Percentiles rank a stretch among this genome's conserved stretches.
phyloP scores from a whole-genome alignment of 2,113 vertebrate species.

The Toxostoma redivivum region DNA sequence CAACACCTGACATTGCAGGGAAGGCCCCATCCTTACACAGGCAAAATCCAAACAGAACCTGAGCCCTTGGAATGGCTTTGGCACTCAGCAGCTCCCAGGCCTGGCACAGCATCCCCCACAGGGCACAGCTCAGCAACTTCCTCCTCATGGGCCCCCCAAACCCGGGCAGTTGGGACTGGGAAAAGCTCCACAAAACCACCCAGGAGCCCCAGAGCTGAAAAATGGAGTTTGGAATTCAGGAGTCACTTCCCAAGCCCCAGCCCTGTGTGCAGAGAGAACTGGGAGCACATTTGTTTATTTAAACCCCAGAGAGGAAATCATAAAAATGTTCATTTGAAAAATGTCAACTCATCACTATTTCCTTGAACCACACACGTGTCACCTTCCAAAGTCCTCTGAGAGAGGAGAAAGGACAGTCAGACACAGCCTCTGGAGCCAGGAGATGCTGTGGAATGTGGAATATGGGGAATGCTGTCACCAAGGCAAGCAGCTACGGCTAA shows the following conservation, averaged over 20 bases:
- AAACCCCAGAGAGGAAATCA: slow-evolving; percentile 1
- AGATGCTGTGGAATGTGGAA: neutral
- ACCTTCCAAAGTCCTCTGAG: neutral
- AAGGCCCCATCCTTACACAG: neutral
- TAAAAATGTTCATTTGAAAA: neutral
- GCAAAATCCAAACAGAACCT: neutral
- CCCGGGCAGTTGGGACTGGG: neutral
- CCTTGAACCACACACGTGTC: neutral
- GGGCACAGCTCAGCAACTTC: neutral
- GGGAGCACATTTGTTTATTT: neutral
- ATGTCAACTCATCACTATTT: neutral
- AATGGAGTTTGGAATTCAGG: neutral
- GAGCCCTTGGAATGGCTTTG: neutral
- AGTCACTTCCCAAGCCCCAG: neutral
- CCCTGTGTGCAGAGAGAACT: neutral
- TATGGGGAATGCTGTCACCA: neutral
- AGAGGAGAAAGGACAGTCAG: neutral
- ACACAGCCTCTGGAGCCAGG: neutral
- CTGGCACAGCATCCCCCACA: neutral
- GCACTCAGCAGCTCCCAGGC: neutral
- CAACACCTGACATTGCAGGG: neutral
- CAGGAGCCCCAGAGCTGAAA: neutral
- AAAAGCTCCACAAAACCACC: neutral
- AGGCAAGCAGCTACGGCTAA: neutral
- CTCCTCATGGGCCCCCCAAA: neutral